Conservation (phyloP, 2,113 vertebrate genomes). For the Quiscalus mexicanus region DNA sequence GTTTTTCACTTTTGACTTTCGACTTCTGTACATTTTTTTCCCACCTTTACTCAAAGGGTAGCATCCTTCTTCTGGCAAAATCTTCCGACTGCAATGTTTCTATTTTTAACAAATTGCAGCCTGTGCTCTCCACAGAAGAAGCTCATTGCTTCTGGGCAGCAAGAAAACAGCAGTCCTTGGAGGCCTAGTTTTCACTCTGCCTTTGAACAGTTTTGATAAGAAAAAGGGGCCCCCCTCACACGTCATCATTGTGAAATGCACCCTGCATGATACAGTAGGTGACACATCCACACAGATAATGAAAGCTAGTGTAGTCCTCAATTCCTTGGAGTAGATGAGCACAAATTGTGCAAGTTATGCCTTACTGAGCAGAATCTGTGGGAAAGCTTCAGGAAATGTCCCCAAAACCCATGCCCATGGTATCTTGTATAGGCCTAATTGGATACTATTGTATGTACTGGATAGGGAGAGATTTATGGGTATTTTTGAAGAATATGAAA, state of each 20-base stretch:
- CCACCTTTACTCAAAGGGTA: background rate
- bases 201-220: background rate
- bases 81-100: background rate
- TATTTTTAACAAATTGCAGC: background rate
- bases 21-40: background rate
- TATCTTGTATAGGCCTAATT: background rate
- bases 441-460: background rate
- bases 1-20: background rate
- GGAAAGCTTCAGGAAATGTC: background rate
- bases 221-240: background rate
- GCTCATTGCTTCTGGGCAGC: background rate
- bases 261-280: background rate
- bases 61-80: background rate
- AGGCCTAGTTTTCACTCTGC: background rate
- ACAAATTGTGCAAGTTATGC: background rate
- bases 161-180: background rate
- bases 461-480: background rate
- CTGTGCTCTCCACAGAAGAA: background rate
- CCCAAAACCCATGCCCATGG: background rate
- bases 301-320: background rate
- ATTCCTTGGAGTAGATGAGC: background rate
- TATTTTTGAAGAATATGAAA: background rate
- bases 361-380: background rate
- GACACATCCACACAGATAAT: background rate
- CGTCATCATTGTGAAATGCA: background rate